A percentile compares a stretch with the other conserved stretches of the same genome.
Evolutionary conservation across 2,888 invertebrate genomes (phyloP).

Genomic region (Dryadula phaetusa): DNA sequence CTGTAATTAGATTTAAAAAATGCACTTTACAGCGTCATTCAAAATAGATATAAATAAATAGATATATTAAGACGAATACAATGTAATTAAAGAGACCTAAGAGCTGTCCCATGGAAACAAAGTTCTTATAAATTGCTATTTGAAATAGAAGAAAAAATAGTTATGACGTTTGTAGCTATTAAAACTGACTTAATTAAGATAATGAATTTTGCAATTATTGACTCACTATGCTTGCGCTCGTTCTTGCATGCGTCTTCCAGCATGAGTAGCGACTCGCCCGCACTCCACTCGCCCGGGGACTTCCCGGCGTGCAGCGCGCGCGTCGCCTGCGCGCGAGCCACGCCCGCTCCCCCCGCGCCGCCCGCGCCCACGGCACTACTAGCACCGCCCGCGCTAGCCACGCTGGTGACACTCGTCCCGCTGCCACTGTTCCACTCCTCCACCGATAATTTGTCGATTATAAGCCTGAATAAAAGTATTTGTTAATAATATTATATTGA

Average conservation of each 20-base stretch:
- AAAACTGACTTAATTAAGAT: no score
- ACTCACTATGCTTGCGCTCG: constrained; percentile 74
- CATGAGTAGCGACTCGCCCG: constrained; percentile 78
- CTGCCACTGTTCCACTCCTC: constrained; percentile 62
- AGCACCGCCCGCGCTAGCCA: constrained; percentile 73
- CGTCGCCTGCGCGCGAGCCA: constrained; percentile 73
- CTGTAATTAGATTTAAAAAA: no score
- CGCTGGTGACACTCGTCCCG: constrained; percentile 72
- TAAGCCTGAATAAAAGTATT: constrained; percentile 58
- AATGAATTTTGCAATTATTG: no score
- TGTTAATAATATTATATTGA: no score
- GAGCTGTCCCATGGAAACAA: no score
- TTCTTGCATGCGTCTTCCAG: constrained; percentile 80
- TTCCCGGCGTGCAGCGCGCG: constrained; percentile 73
- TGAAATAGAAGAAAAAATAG: no score
- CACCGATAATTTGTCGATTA: constrained; percentile 77
- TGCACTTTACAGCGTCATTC: no score
- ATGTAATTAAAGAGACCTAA: no score
- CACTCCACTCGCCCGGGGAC: constrained; percentile 79
- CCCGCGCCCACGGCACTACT: constrained; percentile 77
- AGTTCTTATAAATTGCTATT: no score
- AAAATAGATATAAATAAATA: no score
- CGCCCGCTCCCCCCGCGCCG: constrained; percentile 76
- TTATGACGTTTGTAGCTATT: no score
- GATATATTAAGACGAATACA: no score